Base-by-base conservation (phyloP, 92 coral and sea anemone species). In the Hydrozoanthus gracilis region DNA sequence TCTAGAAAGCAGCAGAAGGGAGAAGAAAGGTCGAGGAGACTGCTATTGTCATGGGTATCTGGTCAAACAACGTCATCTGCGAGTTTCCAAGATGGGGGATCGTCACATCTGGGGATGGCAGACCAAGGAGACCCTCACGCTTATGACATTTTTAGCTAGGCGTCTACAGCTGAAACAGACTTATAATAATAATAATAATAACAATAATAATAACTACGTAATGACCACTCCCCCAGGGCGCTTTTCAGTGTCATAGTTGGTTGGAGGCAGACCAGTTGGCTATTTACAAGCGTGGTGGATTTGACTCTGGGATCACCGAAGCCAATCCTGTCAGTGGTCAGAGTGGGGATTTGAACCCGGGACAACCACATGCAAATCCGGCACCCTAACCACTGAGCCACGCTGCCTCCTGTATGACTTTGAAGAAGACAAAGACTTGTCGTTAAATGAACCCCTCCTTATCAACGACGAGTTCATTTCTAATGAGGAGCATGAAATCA, bases 101-200 rank as follows among this genome's bases (percentile, higher is more conserved):
- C 82, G 65, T 51, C 82, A 62, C 82, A 46, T 77, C 86, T 47
- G 51, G 46, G 56, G 39, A 27, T 27, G 39, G 39, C 39, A 27
- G 39, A 27, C 39, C 39, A 0, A 27, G 39, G 2, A 27, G 39
- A 27, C 39, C 39, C 39, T 27, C 39, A 27, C 39, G n/a, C 86
- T 6, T 82, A 82, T 65, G 86, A 82, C 65, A 82, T 71, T 82
- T 82, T 82, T 58, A 65, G 86, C 44, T 55, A 82, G 76, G 15
- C 14, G 46, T 51, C 82, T 62, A 48, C 62, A 44, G 61, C 86
- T 61, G 86, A 82, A 65, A 82, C 76, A 64, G 54, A 82, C 4
- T n/a, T n/a, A n/a, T n/a, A n/a, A n/a, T n/a, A n/a, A n/a, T n/a
- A n/a, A n/a, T n/a, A n/a, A n/a, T n/a, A n/a, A n/a, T n/a, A n/a